Conservation (phyloP, 2,113 vertebrate species). For the Sardina pilchardus region DNA sequence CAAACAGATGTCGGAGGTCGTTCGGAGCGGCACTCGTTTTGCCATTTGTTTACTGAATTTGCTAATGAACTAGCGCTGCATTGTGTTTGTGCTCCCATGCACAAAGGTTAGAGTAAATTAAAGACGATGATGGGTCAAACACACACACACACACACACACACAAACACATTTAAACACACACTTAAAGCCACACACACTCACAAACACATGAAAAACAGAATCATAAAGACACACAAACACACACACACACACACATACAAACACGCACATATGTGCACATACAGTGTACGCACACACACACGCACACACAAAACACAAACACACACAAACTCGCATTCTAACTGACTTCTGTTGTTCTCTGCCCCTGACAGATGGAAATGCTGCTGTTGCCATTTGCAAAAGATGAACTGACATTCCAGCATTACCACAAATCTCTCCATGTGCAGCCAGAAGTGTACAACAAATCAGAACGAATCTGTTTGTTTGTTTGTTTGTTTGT, state of each 20-base stretch:
- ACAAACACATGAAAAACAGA: background rate
- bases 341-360: background rate
- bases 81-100: conserved; percentile 38
- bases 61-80: conserved; percentile 42
- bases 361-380: background rate
- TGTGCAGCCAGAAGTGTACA: conserved; percentile 13
- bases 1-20: conserved; percentile 46
- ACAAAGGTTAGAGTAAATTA: conserved; percentile 13
- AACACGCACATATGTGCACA: too few relatives aligned
- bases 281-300: too few relatives aligned
- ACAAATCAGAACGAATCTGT: conserved; percentile 32
- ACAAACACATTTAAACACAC: background rate
- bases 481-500: conserved; percentile 28
- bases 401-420: background rate
- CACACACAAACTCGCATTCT: background rate
- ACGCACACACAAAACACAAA: background rate
- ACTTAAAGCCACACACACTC: background rate
- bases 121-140: conserved; percentile 14
- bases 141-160: background rate
- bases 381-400: background rate
- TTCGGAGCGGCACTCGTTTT: conserved; percentile 44
- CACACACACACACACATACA: conserved; percentile 11
- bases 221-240: background rate
- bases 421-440: background rate
- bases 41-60: conserved; percentile 42